Evolutionary conservation across 2,113 vertebrate species (phyloP), one percentile per base, ranked within the genome.

Genomic region (Phrynosoma platyrhinos): DNA sequence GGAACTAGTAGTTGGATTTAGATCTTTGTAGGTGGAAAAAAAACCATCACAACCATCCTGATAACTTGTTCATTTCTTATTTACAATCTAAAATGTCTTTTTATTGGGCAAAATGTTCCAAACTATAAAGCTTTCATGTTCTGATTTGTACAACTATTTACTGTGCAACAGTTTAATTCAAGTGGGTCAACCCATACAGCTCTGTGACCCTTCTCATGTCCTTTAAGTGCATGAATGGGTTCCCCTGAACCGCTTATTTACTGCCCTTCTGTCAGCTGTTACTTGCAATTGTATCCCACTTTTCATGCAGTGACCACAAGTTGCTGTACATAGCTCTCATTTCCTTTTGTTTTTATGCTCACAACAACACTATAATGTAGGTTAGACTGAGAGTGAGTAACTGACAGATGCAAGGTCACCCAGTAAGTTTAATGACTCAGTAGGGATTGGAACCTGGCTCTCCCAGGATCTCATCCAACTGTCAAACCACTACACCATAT

Each of bases 11-110:
- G 55, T 58, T 62, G 58, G 25, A 69, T 69, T 23, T 69, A 69
- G 66, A 69, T 69, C 20, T 68, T 82, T 36, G 9, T 16, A 40
- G 86, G 27, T n/a, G 62, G 30, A 76, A 80, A 62, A 62, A 23
- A 27, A 5, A 79, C 88, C 42, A 21, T 82, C 3, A 1, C 77
- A 30, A 81, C 76, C 21, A 25, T 12, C n/a, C 16, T 58, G 66
- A 12, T 0, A 0, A 23, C 13, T 2, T 4, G 30, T 25, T 16
- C 69, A 75, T n/a, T 0, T 4, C 5, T 30, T 5, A 21, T 62
- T 84, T 52, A 23, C 74, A 0, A n/a, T 9, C 42, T 53, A 25
- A 68, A 68, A 68, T 25, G 0, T 52, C 5, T 47, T 25, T 25
- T 32, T 2, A 40, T 5, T 8, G 2, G 75, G 40, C 2, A 12